Evolutionary conservation across 2,888 invertebrate species (phyloP).

Genomic region (Sacculina carcini): DNA sequence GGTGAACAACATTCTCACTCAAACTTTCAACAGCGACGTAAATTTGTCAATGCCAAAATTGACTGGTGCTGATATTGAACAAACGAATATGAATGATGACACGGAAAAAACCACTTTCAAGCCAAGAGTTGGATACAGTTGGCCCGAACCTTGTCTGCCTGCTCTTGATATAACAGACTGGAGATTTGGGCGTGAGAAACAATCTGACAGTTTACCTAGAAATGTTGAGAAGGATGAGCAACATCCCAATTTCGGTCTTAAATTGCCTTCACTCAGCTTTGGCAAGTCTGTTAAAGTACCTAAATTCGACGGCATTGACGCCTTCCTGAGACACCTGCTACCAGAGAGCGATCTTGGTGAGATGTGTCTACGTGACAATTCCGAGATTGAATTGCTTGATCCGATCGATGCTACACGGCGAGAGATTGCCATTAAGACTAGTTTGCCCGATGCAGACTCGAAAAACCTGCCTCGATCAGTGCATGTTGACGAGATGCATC

Average conservation of each 20-base stretch:
- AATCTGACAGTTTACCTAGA: not conserved
- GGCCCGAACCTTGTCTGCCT: not conserved
- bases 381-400: not conserved
- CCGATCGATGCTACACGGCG: not conserved
- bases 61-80: not conserved
- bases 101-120: not conserved
- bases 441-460: not conserved
- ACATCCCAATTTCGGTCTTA: not conserved
- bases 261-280: not conserved
- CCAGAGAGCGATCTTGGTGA: not conserved
- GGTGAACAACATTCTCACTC: not conserved
- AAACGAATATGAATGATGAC: not conserved
- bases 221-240: not conserved
- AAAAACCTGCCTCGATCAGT: not conserved
- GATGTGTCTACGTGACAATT: not conserved
- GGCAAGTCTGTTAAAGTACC: not conserved
- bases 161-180: not conserved
- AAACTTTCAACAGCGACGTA: not conserved
- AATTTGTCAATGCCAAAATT: not conserved
- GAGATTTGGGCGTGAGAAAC: not conserved
- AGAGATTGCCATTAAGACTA: not conserved
- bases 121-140: not conserved
- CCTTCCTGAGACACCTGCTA: not conserved
- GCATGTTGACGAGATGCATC: not conserved
- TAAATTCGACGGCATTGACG: not conserved